Base-by-base conservation (phyloP, 2,113 vertebrate species). In the Dicrurus megarhynchus region DNA sequence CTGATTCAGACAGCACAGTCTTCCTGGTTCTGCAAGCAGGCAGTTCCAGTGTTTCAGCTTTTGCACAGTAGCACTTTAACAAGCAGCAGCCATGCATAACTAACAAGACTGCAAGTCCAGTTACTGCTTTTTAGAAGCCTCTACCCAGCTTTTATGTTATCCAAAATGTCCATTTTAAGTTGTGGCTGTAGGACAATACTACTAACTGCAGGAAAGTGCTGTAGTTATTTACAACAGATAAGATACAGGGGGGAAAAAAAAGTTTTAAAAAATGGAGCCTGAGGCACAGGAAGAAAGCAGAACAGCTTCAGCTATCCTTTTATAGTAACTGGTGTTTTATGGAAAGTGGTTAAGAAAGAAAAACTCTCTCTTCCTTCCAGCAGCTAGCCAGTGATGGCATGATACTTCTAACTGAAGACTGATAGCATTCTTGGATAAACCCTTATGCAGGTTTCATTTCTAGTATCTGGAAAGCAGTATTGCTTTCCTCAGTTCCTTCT, bases 71-170 rank as follows among this genome's bases (percentile, higher is more conserved):
- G 94, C 84, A 94, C 89, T 97, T 92, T 95, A 93, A 85, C 78
- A 67, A 93, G 79, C 92, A 93, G 92, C 95, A 93, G 87, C 93
- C 93, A 95, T 89, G 93, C 92, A 94, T 92, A 96, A 73, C 90
- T 88, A 96, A 95, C 79, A 75, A 63, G 68, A 74, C 73, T 92
- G 56, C 76, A 92, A 91, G 73, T 50, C 73, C 71, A 80, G 88
- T 83, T 64, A 56, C 76, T 87, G 79, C 80, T 92, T 83, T 93
- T 71, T 67, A 89, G 85, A 87, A 88, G 80, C 44, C 37, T 53
- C 47, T 33, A 46, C 13, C 69, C 73, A 56, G 60, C 60, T 75
- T 17, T 78, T 75, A 55, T 37, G 41, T 49, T 70, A 84, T 42
- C 60, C 3, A 9, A 81, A 86, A 77, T 77, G 60, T 75, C 60